Conservation (phyloP, 2,888 invertebrate species). For the Ligdia adustata region DNA sequence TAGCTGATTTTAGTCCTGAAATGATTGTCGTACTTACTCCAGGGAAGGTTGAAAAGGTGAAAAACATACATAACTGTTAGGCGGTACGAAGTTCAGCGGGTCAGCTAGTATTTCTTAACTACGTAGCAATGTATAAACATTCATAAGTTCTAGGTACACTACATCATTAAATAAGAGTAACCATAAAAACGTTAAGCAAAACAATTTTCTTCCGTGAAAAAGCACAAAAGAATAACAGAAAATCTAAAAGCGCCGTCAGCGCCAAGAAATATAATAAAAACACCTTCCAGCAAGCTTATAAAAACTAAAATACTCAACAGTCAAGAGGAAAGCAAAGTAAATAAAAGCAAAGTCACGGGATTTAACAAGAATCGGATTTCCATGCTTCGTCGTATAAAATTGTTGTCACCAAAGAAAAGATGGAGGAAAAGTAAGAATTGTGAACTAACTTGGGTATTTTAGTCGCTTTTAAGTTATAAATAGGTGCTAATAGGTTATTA, state of each 20-base stretch:
- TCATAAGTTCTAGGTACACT: no score
- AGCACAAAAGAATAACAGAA: neutral
- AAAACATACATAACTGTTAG: no score
- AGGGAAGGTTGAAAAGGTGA: no score
- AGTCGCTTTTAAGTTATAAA: no score
- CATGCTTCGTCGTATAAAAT: conserved; percentile 4
- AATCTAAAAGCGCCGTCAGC: neutral
- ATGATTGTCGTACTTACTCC: no score
- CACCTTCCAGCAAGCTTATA: conserved; percentile 1
- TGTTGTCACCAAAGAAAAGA: conserved; percentile 1
- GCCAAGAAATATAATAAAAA: neutral
- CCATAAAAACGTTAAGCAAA: neutral
- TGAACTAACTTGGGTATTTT: neutral
- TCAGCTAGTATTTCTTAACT: no score
- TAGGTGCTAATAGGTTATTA: no score
- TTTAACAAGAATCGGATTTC: conserved; percentile 15
- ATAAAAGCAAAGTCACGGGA: conserved; percentile 9
- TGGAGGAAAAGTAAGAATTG: neutral
- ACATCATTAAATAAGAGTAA: no score
- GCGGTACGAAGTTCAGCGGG: no score
- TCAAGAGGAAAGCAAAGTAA: conserved; percentile 2
- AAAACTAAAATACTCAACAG: conserved; percentile 7
- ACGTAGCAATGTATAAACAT: no score
- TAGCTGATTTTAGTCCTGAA: no score
- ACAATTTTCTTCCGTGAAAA: neutral